Percentiles rank a stretch among this genome's conserved stretches.
phyloP scores from a whole-genome alignment of 1,140 invertebrate species.

The Zaprionus vittiger region DNA sequence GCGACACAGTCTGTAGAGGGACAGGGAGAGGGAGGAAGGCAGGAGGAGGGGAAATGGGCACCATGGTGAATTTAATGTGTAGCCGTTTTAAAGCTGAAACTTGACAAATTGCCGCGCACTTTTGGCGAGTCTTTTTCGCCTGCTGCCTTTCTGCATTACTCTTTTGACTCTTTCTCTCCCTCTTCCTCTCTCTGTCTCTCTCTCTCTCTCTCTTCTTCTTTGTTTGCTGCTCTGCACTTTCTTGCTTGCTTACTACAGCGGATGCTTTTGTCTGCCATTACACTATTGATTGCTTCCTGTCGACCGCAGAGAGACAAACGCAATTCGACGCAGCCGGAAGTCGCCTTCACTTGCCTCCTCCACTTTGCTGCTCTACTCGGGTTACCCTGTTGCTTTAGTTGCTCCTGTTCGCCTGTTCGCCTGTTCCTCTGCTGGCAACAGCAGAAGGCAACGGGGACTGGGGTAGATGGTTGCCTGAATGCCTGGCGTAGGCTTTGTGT shows the following conservation, averaged over 20 bases:
- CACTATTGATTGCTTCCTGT: conserved; percentile 81
- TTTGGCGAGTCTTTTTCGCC: conserved; percentile 3
- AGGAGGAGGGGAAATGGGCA: neutral
- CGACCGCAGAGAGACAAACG: conserved; percentile 67
- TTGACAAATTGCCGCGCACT: conserved; percentile 64
- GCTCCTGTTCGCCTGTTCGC: neutral
- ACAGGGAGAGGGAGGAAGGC: conserved; percentile 2
- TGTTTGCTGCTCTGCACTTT: neutral
- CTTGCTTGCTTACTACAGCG: conserved; percentile 39
- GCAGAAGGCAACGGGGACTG: neutral
- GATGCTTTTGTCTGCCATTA: conserved; percentile 74
- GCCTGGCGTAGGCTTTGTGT: conserved; percentile 19
- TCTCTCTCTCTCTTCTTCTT: neutral
- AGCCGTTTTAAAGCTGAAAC: conserved; percentile 27
- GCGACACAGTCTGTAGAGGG: conserved; percentile 30
- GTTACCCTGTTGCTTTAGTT: conserved; percentile 6
- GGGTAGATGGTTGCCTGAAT: neutral
- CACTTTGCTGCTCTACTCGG: neutral
- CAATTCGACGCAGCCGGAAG: conserved; percentile 65
- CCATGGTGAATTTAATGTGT: neutral
- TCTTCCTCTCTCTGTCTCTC: neutral
- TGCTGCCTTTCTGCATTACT: conserved; percentile 19
- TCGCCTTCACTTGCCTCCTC: conserved; percentile 42
- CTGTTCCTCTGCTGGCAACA: neutral
- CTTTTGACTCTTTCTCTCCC: neutral